Percentiles rank a stretch among this genome's conserved stretches.
These are phyloP conservation scores for Eucidaris tribuloides DNA, from an alignment of 35 echinoderm and acorn worm genomes.

Conservation along the genomic window DNA sequence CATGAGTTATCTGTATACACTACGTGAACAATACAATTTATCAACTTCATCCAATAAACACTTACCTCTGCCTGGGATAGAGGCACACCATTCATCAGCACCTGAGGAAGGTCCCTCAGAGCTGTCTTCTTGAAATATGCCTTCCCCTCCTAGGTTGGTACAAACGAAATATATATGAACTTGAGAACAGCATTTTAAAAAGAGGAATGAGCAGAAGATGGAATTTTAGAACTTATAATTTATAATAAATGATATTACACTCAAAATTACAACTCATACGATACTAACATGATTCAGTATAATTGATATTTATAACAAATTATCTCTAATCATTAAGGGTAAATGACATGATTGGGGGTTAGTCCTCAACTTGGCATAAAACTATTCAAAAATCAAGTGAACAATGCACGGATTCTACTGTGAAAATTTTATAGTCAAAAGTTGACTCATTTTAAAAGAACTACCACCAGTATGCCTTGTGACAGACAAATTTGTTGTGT, in stretches of 20 bases:
- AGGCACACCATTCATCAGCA: conserved; percentile 84
- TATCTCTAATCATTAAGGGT: neutral
- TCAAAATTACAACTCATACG: neutral
- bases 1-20: neutral
- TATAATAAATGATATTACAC: neutral
- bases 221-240: too few species aligned
- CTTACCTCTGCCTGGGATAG: conserved; percentile 56
- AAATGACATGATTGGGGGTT: too few species aligned
- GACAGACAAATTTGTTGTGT: too few species aligned
- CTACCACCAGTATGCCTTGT: too few species aligned
- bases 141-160: conserved; percentile 81
- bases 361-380: too few species aligned
- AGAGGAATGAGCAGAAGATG: neutral
- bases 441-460: too few species aligned
- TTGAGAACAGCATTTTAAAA: too few species aligned
- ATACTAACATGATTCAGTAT: neutral
- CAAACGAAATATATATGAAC: too few species aligned
- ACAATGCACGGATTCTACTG: too few species aligned
- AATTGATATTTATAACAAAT: too few species aligned
- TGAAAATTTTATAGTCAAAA: too few species aligned
- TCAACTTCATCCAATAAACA: neutral
- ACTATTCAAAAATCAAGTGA: too few species aligned
- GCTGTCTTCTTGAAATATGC: conserved; percentile 76
- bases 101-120: conserved; percentile 59
- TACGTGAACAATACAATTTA: neutral